Evolutionary conservation across 1,140 invertebrate genomes (phyloP).

Genomic region (Drosophila sp.): DNA sequence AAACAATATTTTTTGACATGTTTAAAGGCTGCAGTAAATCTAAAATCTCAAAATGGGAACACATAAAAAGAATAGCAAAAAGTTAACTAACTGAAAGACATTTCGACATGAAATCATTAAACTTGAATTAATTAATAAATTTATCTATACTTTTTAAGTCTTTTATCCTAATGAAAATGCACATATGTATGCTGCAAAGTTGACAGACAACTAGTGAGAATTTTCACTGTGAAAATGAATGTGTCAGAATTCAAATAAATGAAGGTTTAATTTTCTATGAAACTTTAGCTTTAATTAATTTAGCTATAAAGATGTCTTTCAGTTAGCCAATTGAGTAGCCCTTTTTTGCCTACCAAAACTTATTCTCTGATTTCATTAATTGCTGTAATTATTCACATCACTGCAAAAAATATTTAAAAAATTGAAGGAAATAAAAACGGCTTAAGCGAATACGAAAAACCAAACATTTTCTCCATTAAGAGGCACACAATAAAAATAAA

Average conservation of each 20-base stretch:
- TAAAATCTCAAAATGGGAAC: neutral
- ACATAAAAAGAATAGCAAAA: too few relatives aligned
- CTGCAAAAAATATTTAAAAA: slow-evolving; percentile 9
- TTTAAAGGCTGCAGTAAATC: neutral
- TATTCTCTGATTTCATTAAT: slow-evolving; percentile 53
- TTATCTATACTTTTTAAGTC: too few relatives aligned
- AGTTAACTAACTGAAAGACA: too few relatives aligned
- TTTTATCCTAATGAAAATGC: too few relatives aligned
- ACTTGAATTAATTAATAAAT: too few relatives aligned
- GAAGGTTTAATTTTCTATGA: too few relatives aligned
- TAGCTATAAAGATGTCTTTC: slow-evolving; percentile 22
- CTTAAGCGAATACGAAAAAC: slow-evolving; percentile 21
- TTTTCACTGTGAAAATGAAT: too few relatives aligned
- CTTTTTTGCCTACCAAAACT: slow-evolving; percentile 5
- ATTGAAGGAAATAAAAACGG: neutral
- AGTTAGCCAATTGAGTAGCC: slow-evolving; percentile 44
- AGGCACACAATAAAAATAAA: slow-evolving; percentile 73
- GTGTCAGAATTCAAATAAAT: too few relatives aligned
- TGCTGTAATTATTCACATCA: slow-evolving; percentile 61
- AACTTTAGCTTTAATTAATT: neutral
- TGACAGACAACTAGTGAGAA: too few relatives aligned
- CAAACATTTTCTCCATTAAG: slow-evolving; percentile 65
- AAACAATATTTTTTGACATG: neutral
- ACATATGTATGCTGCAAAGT: too few relatives aligned
- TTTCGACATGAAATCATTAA: too few relatives aligned